Conservation (phyloP, 2,113 vertebrate genomes). For the Corydoras sp. region DNA sequence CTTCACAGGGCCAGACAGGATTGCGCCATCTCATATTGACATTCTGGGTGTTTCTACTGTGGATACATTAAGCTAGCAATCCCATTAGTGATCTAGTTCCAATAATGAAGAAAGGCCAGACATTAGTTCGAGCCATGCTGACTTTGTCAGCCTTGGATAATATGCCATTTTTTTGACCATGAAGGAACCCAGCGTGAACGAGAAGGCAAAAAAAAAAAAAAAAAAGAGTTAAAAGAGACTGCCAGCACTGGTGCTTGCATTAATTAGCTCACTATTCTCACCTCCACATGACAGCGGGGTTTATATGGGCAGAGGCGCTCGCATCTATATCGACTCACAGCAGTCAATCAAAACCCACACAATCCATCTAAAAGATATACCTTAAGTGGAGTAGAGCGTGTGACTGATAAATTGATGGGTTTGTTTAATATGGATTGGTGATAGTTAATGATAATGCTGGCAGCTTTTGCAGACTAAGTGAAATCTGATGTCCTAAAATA, state of each 20-base stretch:
- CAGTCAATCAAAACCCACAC: conserved; percentile 14
- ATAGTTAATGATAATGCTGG: conserved; percentile 31
- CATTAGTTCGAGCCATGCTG: not conserved
- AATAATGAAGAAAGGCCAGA: not conserved
- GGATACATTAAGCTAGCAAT: conserved; percentile 20
- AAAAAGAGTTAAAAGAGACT: not conserved
- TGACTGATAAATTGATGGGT: conserved; percentile 42
- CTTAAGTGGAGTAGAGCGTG: conserved; percentile 16
- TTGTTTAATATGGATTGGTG: conserved; percentile 42
- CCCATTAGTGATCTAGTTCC: conserved; percentile 3
- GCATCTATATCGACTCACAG: conserved; percentile 19
- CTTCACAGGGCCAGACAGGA: not conserved
- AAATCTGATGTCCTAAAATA: conserved; percentile 43
- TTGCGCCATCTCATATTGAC: not conserved
- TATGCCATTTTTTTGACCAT: not conserved
- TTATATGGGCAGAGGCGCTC: conserved; percentile 7
- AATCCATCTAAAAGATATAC: conserved; percentile 32
- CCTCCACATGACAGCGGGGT: conserved; percentile 11
- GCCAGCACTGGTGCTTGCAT: not conserved
- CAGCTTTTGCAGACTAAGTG: conserved; percentile 40
- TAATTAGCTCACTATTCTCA: conserved; percentile 28
- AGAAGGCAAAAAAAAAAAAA: not conserved
- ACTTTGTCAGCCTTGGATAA: not conserved
- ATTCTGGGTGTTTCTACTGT: not conserved
- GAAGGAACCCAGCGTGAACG: not conserved